Evolutionary conservation across 1,140 invertebrate species (phyloP).

Genomic region (Popillia japonica): DNA sequence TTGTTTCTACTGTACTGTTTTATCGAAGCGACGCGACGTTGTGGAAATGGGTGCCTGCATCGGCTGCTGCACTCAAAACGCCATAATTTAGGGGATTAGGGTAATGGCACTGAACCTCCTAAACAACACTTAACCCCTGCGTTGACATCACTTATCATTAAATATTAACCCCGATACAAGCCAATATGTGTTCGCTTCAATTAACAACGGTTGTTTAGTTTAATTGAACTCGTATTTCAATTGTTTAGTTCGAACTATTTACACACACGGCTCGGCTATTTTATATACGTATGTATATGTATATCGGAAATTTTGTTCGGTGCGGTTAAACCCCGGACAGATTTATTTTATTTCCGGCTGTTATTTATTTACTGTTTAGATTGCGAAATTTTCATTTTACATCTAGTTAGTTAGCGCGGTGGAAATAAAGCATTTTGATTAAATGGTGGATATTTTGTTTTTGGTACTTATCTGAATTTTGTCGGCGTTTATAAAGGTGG

Average conservation of each 20-base stretch:
- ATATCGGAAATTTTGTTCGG: slow-evolving; percentile 29
- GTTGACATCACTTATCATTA: slow-evolving; percentile 56
- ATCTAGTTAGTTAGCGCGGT: too few species aligned
- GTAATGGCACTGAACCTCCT: slow-evolving; percentile 49
- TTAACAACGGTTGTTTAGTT: slow-evolving; percentile 54
- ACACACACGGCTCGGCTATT: slow-evolving; percentile 34
- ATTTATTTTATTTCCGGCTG: slow-evolving; percentile 12
- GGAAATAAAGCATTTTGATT: too few species aligned
- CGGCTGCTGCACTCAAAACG: slow-evolving; percentile 31
- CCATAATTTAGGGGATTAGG: slow-evolving; percentile 40
- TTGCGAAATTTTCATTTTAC: not conserved
- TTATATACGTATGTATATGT: not conserved
- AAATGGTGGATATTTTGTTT: too few species aligned
- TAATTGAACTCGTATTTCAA: slow-evolving; percentile 54
- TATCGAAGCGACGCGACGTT: not conserved
- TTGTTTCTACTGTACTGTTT: not conserved
- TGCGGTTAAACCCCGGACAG: not conserved
- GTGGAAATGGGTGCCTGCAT: slow-evolving; percentile 24
- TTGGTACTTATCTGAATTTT: too few species aligned
- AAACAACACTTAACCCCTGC: slow-evolving; percentile 54
- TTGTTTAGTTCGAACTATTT: slow-evolving; percentile 42
- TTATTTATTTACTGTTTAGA: not conserved
- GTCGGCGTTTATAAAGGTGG: too few species aligned
- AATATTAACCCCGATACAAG: slow-evolving; percentile 52
- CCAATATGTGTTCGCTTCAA: slow-evolving; percentile 54